Base-by-base conservation (phyloP, 92 coral and sea anemone species). In the Virgularia gustaviana region DNA sequence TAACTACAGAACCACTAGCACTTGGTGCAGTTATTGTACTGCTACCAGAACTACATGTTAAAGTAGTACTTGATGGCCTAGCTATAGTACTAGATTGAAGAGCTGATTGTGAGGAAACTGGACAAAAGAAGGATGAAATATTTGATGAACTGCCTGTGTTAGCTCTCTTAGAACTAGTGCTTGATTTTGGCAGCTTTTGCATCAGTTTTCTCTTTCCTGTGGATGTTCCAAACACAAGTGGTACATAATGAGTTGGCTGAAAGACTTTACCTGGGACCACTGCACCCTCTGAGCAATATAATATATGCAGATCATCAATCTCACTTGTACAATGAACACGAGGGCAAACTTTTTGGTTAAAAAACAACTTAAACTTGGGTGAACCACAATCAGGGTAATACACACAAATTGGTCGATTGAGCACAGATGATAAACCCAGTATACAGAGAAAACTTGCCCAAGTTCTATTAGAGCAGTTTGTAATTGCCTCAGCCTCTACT, bases 351-450 rank as follows among this genome's bases (percentile, higher is more conserved):
- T 24, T 19, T 16, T 32, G 35, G 29, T 57, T 25, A 57, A 57
- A 57, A 20, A 57, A 32, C 29, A 53, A 53, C 28, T 25, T 57
- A 57, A 9, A 57, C 35, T 36, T 57, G 29, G 16, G 18, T 7
- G 24, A 33, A 9, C 63, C 63, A 57, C 63, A 19, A 57, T 57
- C 63, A 19, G 63, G 63, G 30, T 57, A 57, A 7, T 2, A 19
- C 9, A 32, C 12, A 57, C 0, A 15, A 15, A 57, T 57, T 24
- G 24, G 24, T 57, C 63, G 24, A 25, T 32, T 57, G 16, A 57
- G 12, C 24, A 57, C 63, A 57, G 35, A 57, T 24, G 63, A 57
- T 24, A 57, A 36, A 25, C 35, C 63, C 20, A 57, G 63, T 24
- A 57, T 57, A 32, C 63, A 57, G 15, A 19, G 36, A 25, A 57